Evolutionary conservation across 2,888 invertebrate genomes (phyloP), one percentile per base, ranked within the genome.

Genomic region (Camponotus fellah): DNA sequence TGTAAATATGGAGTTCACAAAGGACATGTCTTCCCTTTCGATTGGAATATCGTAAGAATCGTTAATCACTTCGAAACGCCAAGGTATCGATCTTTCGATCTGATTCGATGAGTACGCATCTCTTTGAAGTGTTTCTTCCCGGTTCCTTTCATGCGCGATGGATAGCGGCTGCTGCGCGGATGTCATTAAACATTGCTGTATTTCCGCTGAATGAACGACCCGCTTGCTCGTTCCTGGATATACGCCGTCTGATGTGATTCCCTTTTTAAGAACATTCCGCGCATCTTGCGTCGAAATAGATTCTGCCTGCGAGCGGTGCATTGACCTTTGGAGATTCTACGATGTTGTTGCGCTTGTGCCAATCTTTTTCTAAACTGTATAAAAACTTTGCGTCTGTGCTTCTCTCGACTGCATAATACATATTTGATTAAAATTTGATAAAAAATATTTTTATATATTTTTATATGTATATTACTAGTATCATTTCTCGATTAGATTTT

Each of bases 1-100:
- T 53, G 21, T 26, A 26, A 40, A 60, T 8, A 26, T 5, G n/a
- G 3, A 43, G 2, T n/a, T 3, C 6, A 8, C 12, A 21, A 46
- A 64, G 14, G 4, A 9, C 34, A 9, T 17, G 17, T 1, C 8
- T 3, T 64, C 32, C 14, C n/a, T 12, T 43, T 4, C 64, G 8
- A 32, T 6, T 53, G 21, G 40, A 69, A 12, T 10, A 56, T 43
- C 32, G 8, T 49, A 72, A 72, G 37, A n/a, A 80, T 88, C 84
- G 83, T 60, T 85, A 87, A 87, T 87, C 81, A 6, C 17, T 77
- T 69, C 62, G 40, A 72, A 80, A 82, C 46, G 66, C 21, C 32
- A 17, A 32, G 12, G 8, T 3, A 37, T 68, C 53, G 66, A 77
- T 79, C 68, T 40, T 58, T 34, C 49, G 69, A 69, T 79, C 46